A percentile compares a stretch with the other conserved stretches of the same genome.
Evolutionary conservation across 2,797 vertebrate genomes (phyloP).

Genomic region (Selene dorsalis): DNA sequence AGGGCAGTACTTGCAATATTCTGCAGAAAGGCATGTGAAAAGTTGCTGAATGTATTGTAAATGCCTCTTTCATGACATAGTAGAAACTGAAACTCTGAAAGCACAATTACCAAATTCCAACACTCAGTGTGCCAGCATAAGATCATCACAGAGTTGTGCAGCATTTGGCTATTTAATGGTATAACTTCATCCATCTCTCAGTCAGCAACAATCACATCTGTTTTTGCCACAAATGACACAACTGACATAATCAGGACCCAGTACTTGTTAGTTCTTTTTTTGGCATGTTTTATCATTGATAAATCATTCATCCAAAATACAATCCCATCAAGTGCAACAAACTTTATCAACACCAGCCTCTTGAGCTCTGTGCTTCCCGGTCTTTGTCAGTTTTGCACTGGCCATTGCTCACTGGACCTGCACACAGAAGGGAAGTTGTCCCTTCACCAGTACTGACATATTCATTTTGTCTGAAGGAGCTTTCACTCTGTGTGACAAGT

Average conservation of each 20-base stretch:
- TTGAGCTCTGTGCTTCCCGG: background rate
- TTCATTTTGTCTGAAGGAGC: slow-evolving; percentile 57
- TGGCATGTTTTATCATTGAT: no score
- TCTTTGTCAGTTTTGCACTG: background rate
- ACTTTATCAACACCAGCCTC: background rate
- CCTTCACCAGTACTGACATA: slow-evolving; percentile 52
- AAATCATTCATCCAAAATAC: background rate
- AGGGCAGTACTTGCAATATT: no score
- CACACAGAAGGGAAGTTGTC: slow-evolving; percentile 33
- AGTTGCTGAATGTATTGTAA: no score
- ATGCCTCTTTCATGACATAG: no score
- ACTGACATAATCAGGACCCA: background rate
- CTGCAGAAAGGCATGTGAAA: no score
- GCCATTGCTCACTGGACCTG: slow-evolving; percentile 17
- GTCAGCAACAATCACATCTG: no score
- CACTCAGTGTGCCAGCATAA: no score
- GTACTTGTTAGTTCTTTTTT: background rate
- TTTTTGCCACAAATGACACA: background rate
- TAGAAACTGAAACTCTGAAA: no score
- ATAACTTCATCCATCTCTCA: no score
- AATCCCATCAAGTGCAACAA: background rate
- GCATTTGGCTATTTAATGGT: no score
- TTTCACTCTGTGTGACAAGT: slow-evolving; percentile 64
- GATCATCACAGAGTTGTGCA: no score
- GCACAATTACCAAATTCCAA: no score